Evolutionary conservation across 2,113 vertebrate species (phyloP).

Genomic region (Chionis minor): DNA sequence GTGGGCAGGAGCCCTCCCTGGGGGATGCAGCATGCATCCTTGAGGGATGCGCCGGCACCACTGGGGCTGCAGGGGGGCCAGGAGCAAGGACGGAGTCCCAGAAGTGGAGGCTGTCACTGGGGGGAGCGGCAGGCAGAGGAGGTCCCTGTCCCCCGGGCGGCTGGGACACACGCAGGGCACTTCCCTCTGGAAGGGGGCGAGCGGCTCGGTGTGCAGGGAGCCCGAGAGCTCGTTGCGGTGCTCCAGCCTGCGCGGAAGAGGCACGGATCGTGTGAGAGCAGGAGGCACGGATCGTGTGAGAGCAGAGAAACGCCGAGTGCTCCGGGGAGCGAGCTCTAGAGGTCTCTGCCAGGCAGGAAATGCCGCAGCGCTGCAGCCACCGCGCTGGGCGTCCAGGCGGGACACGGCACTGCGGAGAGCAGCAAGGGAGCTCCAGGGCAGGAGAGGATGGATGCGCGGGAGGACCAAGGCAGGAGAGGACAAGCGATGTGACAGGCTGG

Average conservation of each 20-base stretch:
- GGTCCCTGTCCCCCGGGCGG: neutral
- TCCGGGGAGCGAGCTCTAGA: neutral
- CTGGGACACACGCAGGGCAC: no score
- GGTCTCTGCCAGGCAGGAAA: neutral
- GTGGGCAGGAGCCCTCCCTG: neutral
- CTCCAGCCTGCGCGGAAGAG: neutral
- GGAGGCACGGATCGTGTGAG: no score
- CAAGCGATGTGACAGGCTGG: neutral
- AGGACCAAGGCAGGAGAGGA: no score
- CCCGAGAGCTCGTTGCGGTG: accelerated
- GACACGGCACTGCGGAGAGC: neutral
- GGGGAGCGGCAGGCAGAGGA: neutral
- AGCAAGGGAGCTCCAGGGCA: neutral
- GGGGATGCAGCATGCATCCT: no score
- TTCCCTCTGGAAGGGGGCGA: neutral
- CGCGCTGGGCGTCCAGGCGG: neutral
- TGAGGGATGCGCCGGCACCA: neutral
- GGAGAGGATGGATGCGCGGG: no score
- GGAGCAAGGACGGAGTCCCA: neutral
- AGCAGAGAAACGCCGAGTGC: neutral
- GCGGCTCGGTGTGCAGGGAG: accelerated
- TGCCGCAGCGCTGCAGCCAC: neutral
- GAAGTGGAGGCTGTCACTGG: accelerated
- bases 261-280: no score
- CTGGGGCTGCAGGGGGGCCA: neutral